Evolutionary conservation across 2,797 vertebrate species (phyloP).

Genomic region (Pyrocephalus nanus): DNA sequence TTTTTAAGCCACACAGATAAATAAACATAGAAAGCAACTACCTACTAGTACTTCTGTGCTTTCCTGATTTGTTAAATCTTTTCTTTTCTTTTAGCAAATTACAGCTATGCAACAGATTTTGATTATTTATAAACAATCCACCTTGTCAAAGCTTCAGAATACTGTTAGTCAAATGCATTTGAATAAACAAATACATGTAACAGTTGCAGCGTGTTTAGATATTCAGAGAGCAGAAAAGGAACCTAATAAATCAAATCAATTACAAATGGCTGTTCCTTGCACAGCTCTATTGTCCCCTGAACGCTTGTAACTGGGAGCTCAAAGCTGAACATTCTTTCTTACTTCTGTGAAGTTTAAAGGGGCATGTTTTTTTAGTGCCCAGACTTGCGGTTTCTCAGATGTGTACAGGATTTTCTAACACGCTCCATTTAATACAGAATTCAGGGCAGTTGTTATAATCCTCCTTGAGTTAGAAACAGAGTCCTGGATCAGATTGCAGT

Average conservation of each 20-base stretch:
- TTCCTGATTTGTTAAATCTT: neutral
- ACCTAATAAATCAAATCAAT: conserved; percentile 3
- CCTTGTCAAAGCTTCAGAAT: neutral
- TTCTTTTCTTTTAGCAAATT: neutral
- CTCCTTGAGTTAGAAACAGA: neutral
- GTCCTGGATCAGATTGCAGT: neutral
- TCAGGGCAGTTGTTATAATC: neutral
- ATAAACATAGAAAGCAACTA: neutral
- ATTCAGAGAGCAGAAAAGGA: neutral
- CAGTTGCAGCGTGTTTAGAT: neutral
- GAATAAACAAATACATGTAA: neutral
- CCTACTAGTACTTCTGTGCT: neutral
- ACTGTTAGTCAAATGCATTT: neutral
- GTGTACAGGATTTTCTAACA: neutral
- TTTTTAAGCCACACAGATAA: neutral
- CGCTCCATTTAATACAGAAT: neutral
- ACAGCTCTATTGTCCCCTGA: neutral
- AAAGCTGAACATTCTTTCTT: neutral
- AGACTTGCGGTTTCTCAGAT: neutral
- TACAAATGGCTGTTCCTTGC: neutral
- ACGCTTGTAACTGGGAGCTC: neutral
- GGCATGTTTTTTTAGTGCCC: neutral
- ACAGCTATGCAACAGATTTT: neutral
- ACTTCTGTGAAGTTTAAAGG: neutral
- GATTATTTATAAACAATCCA: neutral